Conservation (phyloP, 2,113 vertebrate species). For the Austrofundulus limnaeus region DNA sequence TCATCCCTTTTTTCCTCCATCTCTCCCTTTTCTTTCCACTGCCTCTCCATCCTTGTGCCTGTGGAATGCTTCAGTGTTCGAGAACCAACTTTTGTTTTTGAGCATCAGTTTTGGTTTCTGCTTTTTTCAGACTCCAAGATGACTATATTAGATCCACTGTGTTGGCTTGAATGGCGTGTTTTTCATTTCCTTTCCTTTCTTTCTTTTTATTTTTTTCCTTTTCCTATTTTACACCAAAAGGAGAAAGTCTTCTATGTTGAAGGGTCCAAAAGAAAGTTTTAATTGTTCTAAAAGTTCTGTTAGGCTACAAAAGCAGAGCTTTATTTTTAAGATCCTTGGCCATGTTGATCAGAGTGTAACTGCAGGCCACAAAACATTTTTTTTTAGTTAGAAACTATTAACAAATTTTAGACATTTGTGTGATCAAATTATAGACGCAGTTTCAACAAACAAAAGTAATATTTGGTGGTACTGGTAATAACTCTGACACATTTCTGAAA, state of each 20-base stretch:
- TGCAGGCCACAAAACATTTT: neutral
- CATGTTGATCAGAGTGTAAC: neutral
- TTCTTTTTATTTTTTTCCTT: conserved; percentile 15
- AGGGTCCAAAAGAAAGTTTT: conserved; percentile 57
- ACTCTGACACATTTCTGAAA: too few species aligned
- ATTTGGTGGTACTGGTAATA: too few species aligned
- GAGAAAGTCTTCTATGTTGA: conserved; percentile 31
- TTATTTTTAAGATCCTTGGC: conserved; percentile 11
- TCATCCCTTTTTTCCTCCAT: conserved; percentile 41
- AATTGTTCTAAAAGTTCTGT: conserved; percentile 55
- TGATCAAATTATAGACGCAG: too few species aligned
- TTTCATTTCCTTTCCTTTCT: too few species aligned
- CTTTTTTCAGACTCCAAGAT: conserved; percentile 54
- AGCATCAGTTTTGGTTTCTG: conserved; percentile 43
- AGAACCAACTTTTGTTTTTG: conserved; percentile 69
- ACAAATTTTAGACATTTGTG: too few species aligned
- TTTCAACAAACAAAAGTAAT: too few species aligned
- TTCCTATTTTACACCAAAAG: conserved; percentile 29
- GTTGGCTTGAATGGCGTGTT: conserved; percentile 51
- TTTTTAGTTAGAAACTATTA: too few species aligned
- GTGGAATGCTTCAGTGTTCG: conserved; percentile 56
- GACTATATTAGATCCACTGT: conserved; percentile 45
- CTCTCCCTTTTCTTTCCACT: conserved; percentile 37
- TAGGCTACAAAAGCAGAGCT: conserved; percentile 34
- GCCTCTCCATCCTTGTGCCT: conserved; percentile 53